Base-by-base conservation (phyloP, 2,797 vertebrate species). In the Hippopotamyrus pictus region DNA sequence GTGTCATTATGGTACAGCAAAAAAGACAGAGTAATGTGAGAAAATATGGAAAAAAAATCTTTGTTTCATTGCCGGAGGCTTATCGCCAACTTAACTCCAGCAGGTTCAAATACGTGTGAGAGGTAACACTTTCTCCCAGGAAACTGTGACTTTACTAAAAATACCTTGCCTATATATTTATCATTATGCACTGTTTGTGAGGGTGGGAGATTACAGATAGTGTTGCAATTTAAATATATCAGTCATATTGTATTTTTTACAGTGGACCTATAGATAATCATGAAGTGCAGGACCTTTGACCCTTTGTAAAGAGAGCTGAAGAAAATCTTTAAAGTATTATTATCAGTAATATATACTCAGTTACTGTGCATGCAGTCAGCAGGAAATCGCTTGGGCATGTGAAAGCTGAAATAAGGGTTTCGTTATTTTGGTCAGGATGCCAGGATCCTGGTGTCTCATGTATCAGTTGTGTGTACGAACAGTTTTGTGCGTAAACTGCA, bases 91-190 rank as follows among this genome's bases (percentile, higher is more conserved):
- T 44, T 59, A 87, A 37, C 51, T 29, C 22, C 48, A 86, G 48
- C 25, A 86, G 48, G 51, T 51, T 86, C 25, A 25, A 33, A 86
- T 54, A 54, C 9, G 9, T 85, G 22, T 53, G 25, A 29, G 41
- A 53, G 44, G 29, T 48, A 53, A 50, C 83, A 85, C 44, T n/a
- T n/a, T 82, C 41, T 82, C 76, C 41, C 19, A n/a, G 17, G 76
- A 82, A 82, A 5, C 41, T 82, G 76, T 22, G 76, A 82, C 41
- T 82, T 82, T 82, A 44, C 76, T 82, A 82, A 82, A 82, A 82
- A 82, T 82, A 82, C 29, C 76, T 22, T 46, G 17, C 41, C 41
- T 82, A 8, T 82, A n/a, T 46, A n/a, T 79, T 41, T 82, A n/a
- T 79, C 17, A 79, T n/a, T 73, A 41, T 73, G 12, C 33, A 73